Base-by-base conservation (phyloP, 2,113 vertebrate species). In the Ictidomys tridecemlineatus region DNA sequence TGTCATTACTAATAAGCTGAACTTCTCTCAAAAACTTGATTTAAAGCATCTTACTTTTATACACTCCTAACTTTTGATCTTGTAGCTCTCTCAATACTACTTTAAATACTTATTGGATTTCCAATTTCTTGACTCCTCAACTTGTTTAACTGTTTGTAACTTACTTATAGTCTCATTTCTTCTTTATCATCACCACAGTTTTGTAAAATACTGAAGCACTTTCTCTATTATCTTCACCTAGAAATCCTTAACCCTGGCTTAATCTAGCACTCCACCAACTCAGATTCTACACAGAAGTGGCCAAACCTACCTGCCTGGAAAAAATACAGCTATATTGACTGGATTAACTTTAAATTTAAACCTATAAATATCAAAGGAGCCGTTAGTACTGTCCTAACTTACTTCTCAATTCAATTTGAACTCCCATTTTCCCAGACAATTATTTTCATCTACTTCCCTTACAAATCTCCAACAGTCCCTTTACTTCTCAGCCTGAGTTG, bases 401-500 rank as follows among this genome's bases (percentile, higher is more conserved):
- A 83, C 20, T 61, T 61, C 17, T 79, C 37, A 88, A 90, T 24
- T 83, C 30, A 61, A 73, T 37, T 88, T 91, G n/a, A n/a, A 11
- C 37, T 85, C 39, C 11, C 8, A 45, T 93, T 96, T 91, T 78
- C 24, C 34, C 65, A 94, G 74, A 77, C 26, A 90, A 63, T 61
- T 92, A 77, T 93, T 97, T 93, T 89, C 12, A 85, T 69, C 22
- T 95, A 7, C 16, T 82, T 10, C 26, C 24, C 12, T 82, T 77
- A 94, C 24, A 93, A 94, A 63, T 9, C 24, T 78, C 14, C 58
- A 91, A 45, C 4, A 91, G 32, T 34, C 58, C 51, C 42, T 85
- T 87, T 95, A 74, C 37, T 82, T 13, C 3, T 97, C 70, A 93
- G 51, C 39, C 34, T 92, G 28, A 92, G 34, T 26, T 69, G 28